phyloP scores from a whole-genome alignment of 1,140 invertebrate genomes.

The fruit fly (Drosophila melanogaster) region Release_6_plus_ISO1_MT NT_037436.4:4514001-4514500 shows the following conservation, averaged over 20 bases:
- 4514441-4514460: constrained; percentile 72
- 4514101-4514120: constrained; percentile 34
- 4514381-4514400: constrained; percentile 11
- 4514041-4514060: constrained; percentile 33
- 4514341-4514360: constrained; percentile 64
- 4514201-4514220: constrained; percentile 84
- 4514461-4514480: constrained; percentile 65
- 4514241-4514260: constrained; percentile 45
- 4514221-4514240: constrained; percentile 77
- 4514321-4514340: constrained; percentile 55
- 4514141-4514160: constrained; percentile 30
- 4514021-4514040: constrained; percentile 7
- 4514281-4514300: constrained; percentile 26
- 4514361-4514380: constrained; percentile 43
- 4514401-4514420: constrained; percentile 27
- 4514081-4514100: constrained; percentile 47
- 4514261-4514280: constrained; percentile 38
- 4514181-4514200: constrained; percentile 78
- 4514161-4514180: constrained; percentile 54
- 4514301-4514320: constrained; percentile 30
- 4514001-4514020: constrained; percentile 12
- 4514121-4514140: constrained; percentile 22
- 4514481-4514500: constrained; percentile 56
- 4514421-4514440: constrained; percentile 85
- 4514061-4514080: constrained; percentile 8